A percentile compares a stretch with the other conserved stretches of the same genome.
Conservation (phyloP, 2,113 vertebrate species). For the Camelus dromedarius region DNA sequence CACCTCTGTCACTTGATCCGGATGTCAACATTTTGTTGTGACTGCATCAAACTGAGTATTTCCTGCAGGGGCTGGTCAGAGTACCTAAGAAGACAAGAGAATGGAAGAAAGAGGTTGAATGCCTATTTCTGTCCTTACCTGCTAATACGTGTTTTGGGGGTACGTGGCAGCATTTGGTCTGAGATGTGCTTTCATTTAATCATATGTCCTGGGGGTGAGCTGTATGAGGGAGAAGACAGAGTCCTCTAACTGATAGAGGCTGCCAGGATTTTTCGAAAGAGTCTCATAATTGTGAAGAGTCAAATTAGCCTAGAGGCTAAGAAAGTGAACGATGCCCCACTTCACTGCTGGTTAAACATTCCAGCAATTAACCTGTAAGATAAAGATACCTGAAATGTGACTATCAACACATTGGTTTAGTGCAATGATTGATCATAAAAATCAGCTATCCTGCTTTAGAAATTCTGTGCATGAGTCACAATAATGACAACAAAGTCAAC, state of each 20-base stretch:
- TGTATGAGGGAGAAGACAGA: neutral
- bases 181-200: slow-evolving; percentile 7
- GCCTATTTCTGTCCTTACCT: neutral
- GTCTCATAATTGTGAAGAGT: neutral
- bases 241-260: neutral
- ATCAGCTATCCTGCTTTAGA: neutral
- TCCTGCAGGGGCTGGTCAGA: neutral
- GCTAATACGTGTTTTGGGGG: neutral
- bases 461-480: neutral
- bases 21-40: neutral
- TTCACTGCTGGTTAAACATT: neutral
- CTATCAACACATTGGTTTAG: neutral
- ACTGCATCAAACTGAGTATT: neutral
- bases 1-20: neutral
- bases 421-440: neutral
- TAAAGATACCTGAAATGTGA: neutral
- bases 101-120: too few relatives aligned
- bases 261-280: neutral
- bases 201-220: neutral
- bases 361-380: neutral
- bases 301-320: neutral
- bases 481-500: neutral
- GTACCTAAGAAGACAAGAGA: neutral
- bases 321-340: neutral
- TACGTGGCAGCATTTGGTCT: slow-evolving; percentile 1